phyloP scores from a whole-genome alignment of 2,797 vertebrate species.

The Pangasius krempfi region DNA sequence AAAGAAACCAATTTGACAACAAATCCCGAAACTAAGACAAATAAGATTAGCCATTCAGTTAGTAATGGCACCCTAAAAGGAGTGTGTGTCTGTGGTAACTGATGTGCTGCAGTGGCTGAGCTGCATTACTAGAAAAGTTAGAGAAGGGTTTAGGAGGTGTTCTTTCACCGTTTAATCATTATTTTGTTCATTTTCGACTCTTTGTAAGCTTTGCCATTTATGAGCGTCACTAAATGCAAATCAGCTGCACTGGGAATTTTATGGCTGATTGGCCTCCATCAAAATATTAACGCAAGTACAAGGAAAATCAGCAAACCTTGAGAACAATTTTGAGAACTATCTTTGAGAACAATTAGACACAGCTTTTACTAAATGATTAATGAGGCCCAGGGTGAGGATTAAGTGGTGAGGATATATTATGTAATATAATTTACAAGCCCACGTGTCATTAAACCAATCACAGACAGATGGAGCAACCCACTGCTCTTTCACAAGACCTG shows the following conservation, averaged over 20 bases:
- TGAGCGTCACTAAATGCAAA: not conserved
- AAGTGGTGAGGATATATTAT: not conserved
- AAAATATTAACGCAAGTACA: not conserved
- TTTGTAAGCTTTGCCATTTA: not conserved
- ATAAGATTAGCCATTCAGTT: no score
- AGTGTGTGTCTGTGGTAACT: no score
- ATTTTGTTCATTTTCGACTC: not conserved
- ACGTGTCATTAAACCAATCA: no score
- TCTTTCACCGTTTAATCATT: not conserved
- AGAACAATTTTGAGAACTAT: no score
- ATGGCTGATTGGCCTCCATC: not conserved
- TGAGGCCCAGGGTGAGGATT: not conserved
- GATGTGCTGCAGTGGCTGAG: no score
- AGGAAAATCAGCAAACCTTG: not conserved
- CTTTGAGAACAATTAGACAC: not conserved
- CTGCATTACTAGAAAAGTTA: no score
- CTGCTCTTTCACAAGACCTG: not conserved
- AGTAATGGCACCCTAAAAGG: no score
- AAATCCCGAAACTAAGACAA: no score
- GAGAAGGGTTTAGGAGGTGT: rapidly evolving
- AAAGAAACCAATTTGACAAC: no score
- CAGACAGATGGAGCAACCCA: not conserved
- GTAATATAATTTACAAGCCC: not conserved
- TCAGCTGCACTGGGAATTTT: not conserved
- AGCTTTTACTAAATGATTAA: not conserved